A percentile compares a stretch with the other conserved stretches of the same genome.
Conservation (phyloP, 1,140 invertebrate species). For the Solen grandis region DNA sequence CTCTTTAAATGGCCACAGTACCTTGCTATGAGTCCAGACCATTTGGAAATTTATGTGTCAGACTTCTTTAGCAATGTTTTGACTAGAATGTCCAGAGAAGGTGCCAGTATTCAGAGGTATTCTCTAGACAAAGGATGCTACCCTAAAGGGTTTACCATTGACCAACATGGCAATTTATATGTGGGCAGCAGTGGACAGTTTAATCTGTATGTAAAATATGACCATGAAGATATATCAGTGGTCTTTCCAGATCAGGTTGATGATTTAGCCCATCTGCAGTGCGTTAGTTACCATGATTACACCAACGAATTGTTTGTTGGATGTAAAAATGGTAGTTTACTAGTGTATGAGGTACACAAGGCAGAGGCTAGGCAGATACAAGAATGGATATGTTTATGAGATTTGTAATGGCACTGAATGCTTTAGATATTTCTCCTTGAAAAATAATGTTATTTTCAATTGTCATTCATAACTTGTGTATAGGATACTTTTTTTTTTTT, state of each 20-base stretch:
- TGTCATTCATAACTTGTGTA: too few species aligned
- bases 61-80: neutral
- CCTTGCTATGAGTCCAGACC: neutral
- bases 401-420: too few species aligned
- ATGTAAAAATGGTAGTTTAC: neutral
- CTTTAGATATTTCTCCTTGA: too few species aligned
- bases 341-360: conserved; percentile 3
- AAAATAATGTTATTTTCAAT: too few species aligned
- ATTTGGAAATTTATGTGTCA: neutral
- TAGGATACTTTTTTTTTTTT: too few species aligned
- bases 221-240: neutral
- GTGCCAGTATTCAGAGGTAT: neutral
- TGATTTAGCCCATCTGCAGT: neutral
- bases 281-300: neutral
- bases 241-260: neutral
- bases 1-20: neutral
- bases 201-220: neutral
- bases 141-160: neutral
- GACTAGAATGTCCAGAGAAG: neutral
- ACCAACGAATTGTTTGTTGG: neutral
- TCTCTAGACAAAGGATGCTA: neutral
- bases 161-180: neutral
- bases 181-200: neutral
- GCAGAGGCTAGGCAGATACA: too few species aligned
- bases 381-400: too few species aligned